Percentiles rank a stretch among this genome's conserved stretches.
phyloP scores from a whole-genome alignment of 1,140 invertebrate genomes.

The Drosophila kohkoa region DNA sequence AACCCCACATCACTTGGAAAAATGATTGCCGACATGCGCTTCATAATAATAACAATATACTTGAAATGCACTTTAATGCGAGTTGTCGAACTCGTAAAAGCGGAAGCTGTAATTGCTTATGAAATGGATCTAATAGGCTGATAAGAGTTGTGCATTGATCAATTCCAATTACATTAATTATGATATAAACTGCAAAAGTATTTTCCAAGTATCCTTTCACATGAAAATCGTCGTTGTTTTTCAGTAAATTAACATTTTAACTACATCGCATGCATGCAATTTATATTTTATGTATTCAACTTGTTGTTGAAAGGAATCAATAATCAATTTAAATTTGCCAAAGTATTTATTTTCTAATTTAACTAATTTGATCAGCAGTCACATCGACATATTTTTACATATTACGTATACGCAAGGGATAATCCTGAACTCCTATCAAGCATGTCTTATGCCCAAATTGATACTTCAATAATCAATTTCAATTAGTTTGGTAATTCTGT shows the following conservation, averaged over 20 bases:
- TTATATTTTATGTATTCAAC: no score
- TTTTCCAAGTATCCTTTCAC: not conserved
- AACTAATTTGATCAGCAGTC: no score
- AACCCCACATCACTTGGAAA: conserved; percentile 1
- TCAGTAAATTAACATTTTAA: no score
- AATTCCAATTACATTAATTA: conserved; percentile 38
- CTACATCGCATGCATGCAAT: no score
- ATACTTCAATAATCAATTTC: conserved; percentile 1
- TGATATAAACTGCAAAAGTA: not conserved
- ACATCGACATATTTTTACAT: not conserved
- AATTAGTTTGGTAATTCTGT: not conserved
- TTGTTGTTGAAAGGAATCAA: no score
- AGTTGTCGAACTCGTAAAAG: not conserved
- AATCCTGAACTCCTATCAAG: not conserved
- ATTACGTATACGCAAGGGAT: not conserved
- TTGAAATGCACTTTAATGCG: conserved; percentile 5
- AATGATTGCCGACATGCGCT: not conserved
- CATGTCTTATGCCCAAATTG: not conserved
- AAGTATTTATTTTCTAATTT: no score
- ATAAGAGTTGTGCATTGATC: conserved; percentile 40
- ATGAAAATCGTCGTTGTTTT: no score
- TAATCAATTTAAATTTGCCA: no score
- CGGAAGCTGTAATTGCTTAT: conserved; percentile 44
- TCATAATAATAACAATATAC: conserved; percentile 9
- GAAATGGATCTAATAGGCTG: conserved; percentile 53